phyloP scores from a whole-genome alignment of 2,113 vertebrate species.

The Callospermophilus lateralis region DNA sequence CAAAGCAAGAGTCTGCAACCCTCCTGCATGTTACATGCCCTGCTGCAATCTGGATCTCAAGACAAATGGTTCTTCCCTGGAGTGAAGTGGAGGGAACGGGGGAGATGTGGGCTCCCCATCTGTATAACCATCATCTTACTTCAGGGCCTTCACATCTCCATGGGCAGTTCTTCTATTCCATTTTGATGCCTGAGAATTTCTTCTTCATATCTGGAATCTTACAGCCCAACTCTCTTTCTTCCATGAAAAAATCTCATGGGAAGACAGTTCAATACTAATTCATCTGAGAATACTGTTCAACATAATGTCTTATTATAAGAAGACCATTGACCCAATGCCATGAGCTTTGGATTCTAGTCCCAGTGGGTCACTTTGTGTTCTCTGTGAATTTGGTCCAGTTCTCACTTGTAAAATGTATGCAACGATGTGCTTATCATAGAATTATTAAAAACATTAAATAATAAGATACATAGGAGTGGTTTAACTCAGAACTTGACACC shows the following conservation, averaged over 20 bases:
- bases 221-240: neutral
- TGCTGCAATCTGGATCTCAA: neutral
- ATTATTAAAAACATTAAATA: neutral
- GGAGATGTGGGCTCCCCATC: too few species aligned
- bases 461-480: too few species aligned
- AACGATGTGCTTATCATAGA: neutral
- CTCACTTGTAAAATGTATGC: neutral
- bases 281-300: neutral
- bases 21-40: accelerated
- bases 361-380: neutral
- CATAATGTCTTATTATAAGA: neutral
- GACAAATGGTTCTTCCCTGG: neutral
- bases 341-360: neutral
- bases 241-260: neutral
- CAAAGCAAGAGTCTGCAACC: neutral
- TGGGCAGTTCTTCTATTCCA: neutral
- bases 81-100: accelerated
- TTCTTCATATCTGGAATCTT: neutral
- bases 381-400: neutral
- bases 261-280: neutral
- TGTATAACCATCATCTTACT: neutral
- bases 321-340: neutral
- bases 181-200: neutral
- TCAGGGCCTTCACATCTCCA: neutral
- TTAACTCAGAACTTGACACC: neutral